These are phyloP conservation scores for Hybognathus amarus DNA, from an alignment of 2,797 vertebrate genomes.

Conservation along the genomic window DNA sequence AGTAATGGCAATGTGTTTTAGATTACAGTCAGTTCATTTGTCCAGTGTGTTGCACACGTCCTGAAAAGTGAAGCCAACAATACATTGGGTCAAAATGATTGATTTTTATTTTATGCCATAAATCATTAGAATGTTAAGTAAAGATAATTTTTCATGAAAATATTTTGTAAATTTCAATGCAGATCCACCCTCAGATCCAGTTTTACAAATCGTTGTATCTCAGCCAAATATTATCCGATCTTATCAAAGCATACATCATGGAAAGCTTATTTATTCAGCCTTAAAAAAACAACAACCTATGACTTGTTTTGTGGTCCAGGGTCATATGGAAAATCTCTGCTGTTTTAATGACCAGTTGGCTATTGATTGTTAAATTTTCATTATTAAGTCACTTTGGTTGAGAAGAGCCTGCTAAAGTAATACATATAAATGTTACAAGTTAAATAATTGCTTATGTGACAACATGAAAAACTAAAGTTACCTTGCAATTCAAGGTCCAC, in stretches of 20 bases:
- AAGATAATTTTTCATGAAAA: too few species aligned
- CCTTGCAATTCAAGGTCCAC: constrained; percentile 81
- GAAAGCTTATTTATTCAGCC: too few species aligned
- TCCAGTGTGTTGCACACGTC: neutral
- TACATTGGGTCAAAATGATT: too few species aligned
- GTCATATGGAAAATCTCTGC: neutral
- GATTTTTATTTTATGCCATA: too few species aligned
- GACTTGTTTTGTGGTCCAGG: too few species aligned
- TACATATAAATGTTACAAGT: neutral
- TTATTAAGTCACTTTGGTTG: neutral
- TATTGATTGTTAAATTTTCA: neutral
- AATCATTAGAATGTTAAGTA: too few species aligned
- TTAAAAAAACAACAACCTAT: too few species aligned
- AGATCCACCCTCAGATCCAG: too few species aligned
- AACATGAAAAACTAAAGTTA: constrained; percentile 23
- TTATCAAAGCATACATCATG: too few species aligned
- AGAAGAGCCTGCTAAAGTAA: neutral
- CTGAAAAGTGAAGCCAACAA: neutral
- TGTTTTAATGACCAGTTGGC: neutral
- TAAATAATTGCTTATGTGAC: neutral
- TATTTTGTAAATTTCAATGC: too few species aligned
- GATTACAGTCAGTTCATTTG: neutral
- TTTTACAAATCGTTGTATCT: too few species aligned
- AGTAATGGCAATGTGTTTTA: neutral
- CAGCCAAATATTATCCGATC: too few species aligned